Conservation (phyloP, 2,888 invertebrate species). For the Mantis religiosa region DNA sequence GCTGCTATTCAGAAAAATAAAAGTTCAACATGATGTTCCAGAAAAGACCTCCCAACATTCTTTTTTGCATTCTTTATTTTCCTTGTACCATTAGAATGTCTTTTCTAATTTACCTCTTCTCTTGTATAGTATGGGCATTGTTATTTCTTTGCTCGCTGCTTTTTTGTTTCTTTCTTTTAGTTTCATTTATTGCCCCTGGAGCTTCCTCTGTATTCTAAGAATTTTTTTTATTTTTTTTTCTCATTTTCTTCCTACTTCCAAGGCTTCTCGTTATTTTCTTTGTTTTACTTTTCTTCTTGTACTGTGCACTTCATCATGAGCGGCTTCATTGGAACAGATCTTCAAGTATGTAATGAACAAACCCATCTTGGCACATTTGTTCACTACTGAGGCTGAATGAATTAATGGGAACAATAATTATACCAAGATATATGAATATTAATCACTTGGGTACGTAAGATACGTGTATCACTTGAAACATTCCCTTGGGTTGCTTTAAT, state of each 20-base stretch:
- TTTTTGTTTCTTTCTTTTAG: not conserved
- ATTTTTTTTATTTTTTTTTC: not conserved
- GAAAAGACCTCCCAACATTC: not conserved
- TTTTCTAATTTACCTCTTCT: not conserved
- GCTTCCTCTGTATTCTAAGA: too few species aligned
- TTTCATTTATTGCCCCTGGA: not conserved
- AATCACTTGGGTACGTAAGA: too few species aligned
- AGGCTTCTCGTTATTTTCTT: not conserved
- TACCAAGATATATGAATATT: too few species aligned
- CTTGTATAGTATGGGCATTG: not conserved
- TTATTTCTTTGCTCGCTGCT: not conserved
- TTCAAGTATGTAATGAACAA: too few species aligned
- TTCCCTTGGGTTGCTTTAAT: too few species aligned
- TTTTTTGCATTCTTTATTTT: not conserved
- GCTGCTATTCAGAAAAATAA: not conserved
- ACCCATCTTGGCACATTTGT: too few species aligned
- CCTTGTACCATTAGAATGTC: not conserved
- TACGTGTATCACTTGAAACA: too few species aligned
- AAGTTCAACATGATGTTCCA: not conserved
- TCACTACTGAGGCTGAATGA: too few species aligned
- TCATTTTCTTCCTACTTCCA: not conserved
- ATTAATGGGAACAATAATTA: too few species aligned
- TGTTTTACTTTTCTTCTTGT: not conserved
- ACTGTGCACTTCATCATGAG: not conserved
- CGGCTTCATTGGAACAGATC: too few species aligned